A percentile compares a stretch with the other conserved stretches of the same genome.
Conservation (phyloP, 2,888 invertebrate species). For the Cepaea hortensis region DNA sequence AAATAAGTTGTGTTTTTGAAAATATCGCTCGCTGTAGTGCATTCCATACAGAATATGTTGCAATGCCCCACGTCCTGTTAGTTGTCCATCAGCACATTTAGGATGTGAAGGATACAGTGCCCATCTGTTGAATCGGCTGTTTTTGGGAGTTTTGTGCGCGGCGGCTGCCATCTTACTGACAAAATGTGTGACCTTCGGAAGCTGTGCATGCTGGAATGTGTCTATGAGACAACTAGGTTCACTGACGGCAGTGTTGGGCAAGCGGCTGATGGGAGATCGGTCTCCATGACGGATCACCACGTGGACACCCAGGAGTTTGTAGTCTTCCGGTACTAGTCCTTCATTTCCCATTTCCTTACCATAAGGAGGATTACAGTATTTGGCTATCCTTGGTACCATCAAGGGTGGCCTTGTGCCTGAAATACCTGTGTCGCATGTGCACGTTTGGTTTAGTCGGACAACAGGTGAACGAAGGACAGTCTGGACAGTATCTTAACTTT, state of each 20-base stretch:
- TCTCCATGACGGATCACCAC: slow-evolving; percentile 90
- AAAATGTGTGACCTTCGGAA: slow-evolving; percentile 46
- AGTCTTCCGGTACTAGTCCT: slow-evolving; percentile 57
- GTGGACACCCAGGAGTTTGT: slow-evolving; percentile 62
- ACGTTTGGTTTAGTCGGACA: too few relatives aligned
- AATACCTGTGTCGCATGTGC: too few relatives aligned
- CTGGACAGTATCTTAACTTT: too few relatives aligned
- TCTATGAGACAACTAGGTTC: slow-evolving; percentile 84
- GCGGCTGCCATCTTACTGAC: slow-evolving; percentile 51
- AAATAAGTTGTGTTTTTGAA: slow-evolving; percentile 68
- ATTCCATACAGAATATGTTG: slow-evolving; percentile 89
- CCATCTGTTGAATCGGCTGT: slow-evolving; percentile 55
- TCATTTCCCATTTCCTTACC: background rate
- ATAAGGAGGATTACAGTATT: background rate
- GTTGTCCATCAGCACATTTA: slow-evolving; percentile 86
- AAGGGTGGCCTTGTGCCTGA: too few relatives aligned
- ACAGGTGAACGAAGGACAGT: too few relatives aligned
- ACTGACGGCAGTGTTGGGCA: slow-evolving; percentile 83
- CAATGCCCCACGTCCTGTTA: slow-evolving; percentile 87
- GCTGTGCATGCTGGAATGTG: slow-evolving; percentile 25
- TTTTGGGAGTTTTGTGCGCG: slow-evolving; percentile 2
- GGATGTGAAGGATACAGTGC: slow-evolving; percentile 64
- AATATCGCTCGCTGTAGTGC: slow-evolving; percentile 78
- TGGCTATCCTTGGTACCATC: too few relatives aligned
- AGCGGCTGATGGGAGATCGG: slow-evolving; percentile 89